A percentile compares a stretch with the other conserved stretches of the same genome.
These are phyloP conservation scores for Coptotermes formosanus DNA, from an alignment of 1,140 invertebrate genomes.

Conservation along the genomic window DNA sequence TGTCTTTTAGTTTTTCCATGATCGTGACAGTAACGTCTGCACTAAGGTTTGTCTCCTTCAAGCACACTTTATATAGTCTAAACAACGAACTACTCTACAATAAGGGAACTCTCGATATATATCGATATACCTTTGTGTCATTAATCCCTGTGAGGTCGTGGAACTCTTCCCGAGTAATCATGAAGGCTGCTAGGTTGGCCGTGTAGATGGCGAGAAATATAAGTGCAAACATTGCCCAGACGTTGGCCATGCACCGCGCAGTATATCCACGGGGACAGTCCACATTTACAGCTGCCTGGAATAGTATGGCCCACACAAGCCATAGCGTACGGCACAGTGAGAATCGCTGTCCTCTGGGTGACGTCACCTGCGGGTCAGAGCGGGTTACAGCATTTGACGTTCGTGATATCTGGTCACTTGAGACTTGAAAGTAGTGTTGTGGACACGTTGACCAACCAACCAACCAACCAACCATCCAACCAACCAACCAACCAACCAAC, in stretches of 20 bases:
- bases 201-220: slow-evolving; percentile 57
- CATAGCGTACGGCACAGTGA: slow-evolving; percentile 96
- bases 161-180: slow-evolving; percentile 67
- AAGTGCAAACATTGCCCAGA: slow-evolving; percentile 65
- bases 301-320: slow-evolving; percentile 99
- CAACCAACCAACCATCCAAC: too few relatives aligned
- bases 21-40: too few relatives aligned
- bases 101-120: neutral
- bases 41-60: too few relatives aligned
- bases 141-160: slow-evolving; percentile 61
- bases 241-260: slow-evolving; percentile 60
- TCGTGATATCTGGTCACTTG: too few relatives aligned
- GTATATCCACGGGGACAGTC: slow-evolving; percentile 93
- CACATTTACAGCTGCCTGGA: slow-evolving; percentile 94
- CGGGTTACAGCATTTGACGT: too few relatives aligned
- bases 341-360: slow-evolving; percentile 77
- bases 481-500: too few relatives aligned
- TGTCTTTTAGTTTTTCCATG: too few relatives aligned
- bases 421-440: too few relatives aligned
- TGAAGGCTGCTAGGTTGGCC: slow-evolving; percentile 67
- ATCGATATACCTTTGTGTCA: slow-evolving; percentile 58
- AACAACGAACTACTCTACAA: too few relatives aligned
- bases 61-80: too few relatives aligned
- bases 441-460: too few relatives aligned
- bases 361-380: slow-evolving; percentile 36